Base-by-base conservation (phyloP, 1,140 invertebrate genomes). In the Leucophenga varia region DNA sequence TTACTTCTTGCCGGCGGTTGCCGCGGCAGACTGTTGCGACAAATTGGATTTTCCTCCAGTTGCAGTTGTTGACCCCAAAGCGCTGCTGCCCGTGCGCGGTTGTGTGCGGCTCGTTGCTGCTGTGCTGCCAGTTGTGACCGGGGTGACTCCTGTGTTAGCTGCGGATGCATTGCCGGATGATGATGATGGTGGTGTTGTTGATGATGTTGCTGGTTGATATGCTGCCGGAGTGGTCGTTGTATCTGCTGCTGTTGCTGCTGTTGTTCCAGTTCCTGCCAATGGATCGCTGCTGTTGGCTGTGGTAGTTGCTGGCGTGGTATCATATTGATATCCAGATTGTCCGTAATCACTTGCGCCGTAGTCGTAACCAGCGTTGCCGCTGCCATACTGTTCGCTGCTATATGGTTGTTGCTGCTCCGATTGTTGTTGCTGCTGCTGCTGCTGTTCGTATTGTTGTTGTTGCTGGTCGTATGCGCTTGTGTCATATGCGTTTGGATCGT, bases 21-120 rank as follows among this genome's bases (percentile, higher is more conserved):
- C 3, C 72, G 70, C 12, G 73, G 73, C 43, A 67, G 72, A 51
- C 72, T 74, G 72, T 75, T 75, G 68, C 59, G 69, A 47, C 69
- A 75, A 12, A 64, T 52, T 18, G 67, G 59, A 72, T 70, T 59
- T 61, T 54, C 50, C n/a, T 60, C 59, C 58, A 70, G 53, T 28
- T 45, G 57, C 14, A 69, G 49, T 28, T 71, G 61, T 34, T 64
- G 63, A 12, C 67, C 72, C 73, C 73, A 75, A 41, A 75, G 54
- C 32, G 55, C 67, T 54, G 30, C 63, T 55, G 73, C 73, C 36
- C 60, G 67, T 36, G 61, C 64, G 57, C 61, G 70, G 45, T 75
- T 75, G 65, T 58, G 54, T 19, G 36, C 69, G 59, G 69, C 69
- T 42, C 61, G 64, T 52, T 50, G 53, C 47, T 57, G 60, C 12